Percentiles rank a stretch among this genome's conserved stretches.
Conservation (phyloP, 2,797 vertebrate genomes). For the Muscicapa comitata region DNA sequence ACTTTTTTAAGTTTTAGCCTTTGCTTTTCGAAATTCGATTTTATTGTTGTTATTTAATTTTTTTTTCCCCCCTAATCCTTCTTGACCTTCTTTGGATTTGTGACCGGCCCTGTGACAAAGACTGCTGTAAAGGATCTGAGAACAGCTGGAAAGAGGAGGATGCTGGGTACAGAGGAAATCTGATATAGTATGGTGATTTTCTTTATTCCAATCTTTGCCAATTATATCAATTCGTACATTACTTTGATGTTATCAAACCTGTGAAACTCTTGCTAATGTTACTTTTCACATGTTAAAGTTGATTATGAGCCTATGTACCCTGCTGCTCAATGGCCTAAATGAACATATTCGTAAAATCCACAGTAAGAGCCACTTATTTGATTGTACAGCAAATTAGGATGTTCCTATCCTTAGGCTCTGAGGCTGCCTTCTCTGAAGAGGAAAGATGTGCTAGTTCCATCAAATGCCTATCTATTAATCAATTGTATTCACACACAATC, state of each 20-base stretch:
- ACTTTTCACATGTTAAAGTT: neutral
- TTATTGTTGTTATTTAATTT: neutral
- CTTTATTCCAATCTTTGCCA: neutral
- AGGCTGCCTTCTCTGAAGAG: neutral
- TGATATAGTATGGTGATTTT: neutral
- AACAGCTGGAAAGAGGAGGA: neutral
- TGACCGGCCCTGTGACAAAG: neutral
- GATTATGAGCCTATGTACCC: neutral
- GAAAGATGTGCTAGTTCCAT: neutral
- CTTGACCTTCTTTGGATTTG: neutral
- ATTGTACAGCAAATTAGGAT: slow-evolving; percentile 2
- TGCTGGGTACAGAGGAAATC: neutral
- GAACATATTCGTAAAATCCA: neutral
- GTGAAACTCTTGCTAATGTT: neutral
- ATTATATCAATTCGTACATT: neutral
- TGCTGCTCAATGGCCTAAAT: neutral
- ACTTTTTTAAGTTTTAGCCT: slow-evolving; percentile 8
- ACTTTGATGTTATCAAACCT: neutral
- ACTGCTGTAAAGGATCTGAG: neutral
- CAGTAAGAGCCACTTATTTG: neutral
- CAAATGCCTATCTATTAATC: slow-evolving; percentile 12
- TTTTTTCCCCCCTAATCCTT: neutral
- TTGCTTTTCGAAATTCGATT: neutral
- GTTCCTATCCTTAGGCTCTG: neutral
- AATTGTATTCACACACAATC: neutral